phyloP scores from a whole-genome alignment of 2,888 invertebrate species.

The Myopa testacea region DNA sequence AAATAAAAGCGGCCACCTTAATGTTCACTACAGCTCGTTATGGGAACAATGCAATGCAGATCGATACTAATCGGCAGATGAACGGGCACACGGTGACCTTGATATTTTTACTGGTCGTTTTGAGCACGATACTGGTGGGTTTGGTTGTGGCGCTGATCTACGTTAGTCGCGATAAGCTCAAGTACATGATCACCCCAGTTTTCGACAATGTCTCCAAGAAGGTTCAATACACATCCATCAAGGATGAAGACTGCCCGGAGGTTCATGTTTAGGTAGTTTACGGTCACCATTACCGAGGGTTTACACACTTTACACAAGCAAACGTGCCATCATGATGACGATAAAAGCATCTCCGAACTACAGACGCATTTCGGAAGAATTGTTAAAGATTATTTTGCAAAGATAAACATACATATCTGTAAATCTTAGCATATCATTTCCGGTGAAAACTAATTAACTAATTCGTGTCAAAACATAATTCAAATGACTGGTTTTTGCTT shows the following conservation, averaged over 20 bases:
- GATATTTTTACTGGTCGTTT: slow-evolving; percentile 70
- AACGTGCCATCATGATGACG: slow-evolving; percentile 25
- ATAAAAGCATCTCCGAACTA: background rate
- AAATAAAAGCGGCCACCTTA: slow-evolving; percentile 60
- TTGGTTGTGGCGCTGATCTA: slow-evolving; percentile 73
- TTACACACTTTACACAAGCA: slow-evolving; percentile 1
- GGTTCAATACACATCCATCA: slow-evolving; percentile 80
- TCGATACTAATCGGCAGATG: slow-evolving; percentile 39
- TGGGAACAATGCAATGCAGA: slow-evolving; percentile 41
- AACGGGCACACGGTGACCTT: slow-evolving; percentile 64
- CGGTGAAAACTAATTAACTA: background rate
- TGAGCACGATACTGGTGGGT: slow-evolving; percentile 71
- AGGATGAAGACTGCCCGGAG: slow-evolving; percentile 71
- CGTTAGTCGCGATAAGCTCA: slow-evolving; percentile 73
- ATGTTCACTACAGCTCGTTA: slow-evolving; percentile 60
- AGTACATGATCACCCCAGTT: slow-evolving; percentile 73
- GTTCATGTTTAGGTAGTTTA: slow-evolving; percentile 63
- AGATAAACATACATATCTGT: background rate
- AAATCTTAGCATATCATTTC: slow-evolving; percentile 21
- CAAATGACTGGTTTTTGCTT: background rate
- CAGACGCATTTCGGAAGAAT: background rate
- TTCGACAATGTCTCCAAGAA: slow-evolving; percentile 76
- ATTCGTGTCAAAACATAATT: background rate
- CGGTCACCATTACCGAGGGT: background rate
- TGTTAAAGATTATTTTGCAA: background rate